Conservation (phyloP, 2,888 invertebrate genomes). For the Nematopogon swammerdamellus region DNA sequence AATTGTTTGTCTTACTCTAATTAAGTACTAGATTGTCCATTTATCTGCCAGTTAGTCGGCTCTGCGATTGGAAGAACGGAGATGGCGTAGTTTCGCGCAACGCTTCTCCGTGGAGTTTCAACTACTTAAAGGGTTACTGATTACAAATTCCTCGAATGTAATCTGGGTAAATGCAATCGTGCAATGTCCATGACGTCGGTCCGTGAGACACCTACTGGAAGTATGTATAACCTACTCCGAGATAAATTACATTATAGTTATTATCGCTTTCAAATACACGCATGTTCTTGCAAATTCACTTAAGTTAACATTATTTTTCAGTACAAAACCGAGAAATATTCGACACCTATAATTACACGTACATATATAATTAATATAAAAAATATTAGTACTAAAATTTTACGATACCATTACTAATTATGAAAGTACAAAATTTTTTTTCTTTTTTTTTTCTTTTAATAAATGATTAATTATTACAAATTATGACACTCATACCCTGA, state of each 20-base stretch:
- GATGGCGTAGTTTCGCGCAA: too few species aligned
- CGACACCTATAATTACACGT: constrained; percentile 38
- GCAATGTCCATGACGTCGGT: too few species aligned
- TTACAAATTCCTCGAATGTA: too few species aligned
- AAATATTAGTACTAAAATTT: constrained; percentile 39
- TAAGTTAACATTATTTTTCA: constrained; percentile 47
- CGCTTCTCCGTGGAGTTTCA: too few species aligned
- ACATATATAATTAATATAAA: constrained; percentile 40
- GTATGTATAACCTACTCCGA: too few species aligned
- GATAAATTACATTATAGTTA: constrained; percentile 21
- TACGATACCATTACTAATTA: constrained; percentile 29
- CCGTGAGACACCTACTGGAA: too few species aligned
- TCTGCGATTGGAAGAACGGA: too few species aligned
- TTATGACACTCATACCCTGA: constrained; percentile 58
- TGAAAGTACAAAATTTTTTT: constrained; percentile 48
- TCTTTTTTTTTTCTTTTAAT: constrained; percentile 14
- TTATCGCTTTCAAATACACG: constrained; percentile 56
- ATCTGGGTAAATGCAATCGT: too few species aligned
- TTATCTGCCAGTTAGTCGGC: too few species aligned
- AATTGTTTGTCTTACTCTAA: too few species aligned
- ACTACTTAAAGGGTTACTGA: too few species aligned
- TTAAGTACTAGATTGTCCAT: too few species aligned
- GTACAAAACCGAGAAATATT: constrained; percentile 48
- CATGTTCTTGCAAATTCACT: constrained; percentile 40
- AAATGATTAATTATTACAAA: constrained; percentile 29